These are phyloP conservation scores for Rhadina sibilatrix DNA, from an alignment of 2,113 vertebrate species.

Conservation along the genomic window DNA sequence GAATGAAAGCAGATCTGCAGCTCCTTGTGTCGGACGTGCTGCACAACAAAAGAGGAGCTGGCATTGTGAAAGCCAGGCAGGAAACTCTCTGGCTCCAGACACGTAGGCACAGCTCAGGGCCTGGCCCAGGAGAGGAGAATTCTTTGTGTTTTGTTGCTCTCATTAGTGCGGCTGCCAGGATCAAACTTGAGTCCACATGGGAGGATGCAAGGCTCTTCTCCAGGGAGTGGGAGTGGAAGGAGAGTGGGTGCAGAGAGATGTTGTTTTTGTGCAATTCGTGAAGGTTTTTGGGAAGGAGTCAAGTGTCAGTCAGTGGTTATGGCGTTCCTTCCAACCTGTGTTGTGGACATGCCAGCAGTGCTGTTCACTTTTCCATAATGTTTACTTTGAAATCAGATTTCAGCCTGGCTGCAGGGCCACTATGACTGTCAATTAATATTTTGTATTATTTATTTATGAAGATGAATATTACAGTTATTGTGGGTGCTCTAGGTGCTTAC, in stretches of 20 bases:
- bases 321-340: not conserved
- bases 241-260: not conserved
- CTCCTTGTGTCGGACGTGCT: not conserved
- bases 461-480: not conserved
- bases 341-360: not conserved
- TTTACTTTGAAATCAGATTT: not conserved
- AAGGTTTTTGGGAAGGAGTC: not conserved
- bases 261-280: not conserved
- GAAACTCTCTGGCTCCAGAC: conserved; percentile 4
- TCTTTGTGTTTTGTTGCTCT: not conserved
- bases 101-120: not conserved
- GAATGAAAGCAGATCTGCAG: not conserved
- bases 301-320: not conserved
- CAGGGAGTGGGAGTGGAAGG: not conserved
- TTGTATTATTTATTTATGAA: not conserved
- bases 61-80: not conserved
- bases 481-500: not conserved
- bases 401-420: not conserved
- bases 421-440: not conserved
- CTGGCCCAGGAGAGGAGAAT: not conserved
- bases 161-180: fast-evolving
- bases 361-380: not conserved
- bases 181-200: not conserved
- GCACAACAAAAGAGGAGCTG: conserved; percentile 5
- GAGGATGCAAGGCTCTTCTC: not conserved